Base-by-base conservation (phyloP, 2,113 vertebrate genomes). In the Emydocephalus ijimae region DNA sequence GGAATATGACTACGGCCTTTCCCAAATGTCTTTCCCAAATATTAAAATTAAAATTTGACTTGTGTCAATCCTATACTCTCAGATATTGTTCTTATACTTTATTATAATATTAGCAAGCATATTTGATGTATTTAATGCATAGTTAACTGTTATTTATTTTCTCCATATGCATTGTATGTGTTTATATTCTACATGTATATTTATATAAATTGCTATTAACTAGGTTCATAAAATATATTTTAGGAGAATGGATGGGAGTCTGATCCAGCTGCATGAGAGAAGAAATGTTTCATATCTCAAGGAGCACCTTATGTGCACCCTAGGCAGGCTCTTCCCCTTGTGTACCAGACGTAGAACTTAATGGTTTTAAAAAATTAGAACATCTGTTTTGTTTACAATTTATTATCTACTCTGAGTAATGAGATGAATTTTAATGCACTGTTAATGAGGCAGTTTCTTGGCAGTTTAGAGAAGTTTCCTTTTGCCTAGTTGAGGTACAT, bases 361-460 rank as follows among this genome's bases (percentile, higher is more conserved):
- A 97, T 96, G 96, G 95, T 95, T 95, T 97, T 95, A 95, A 95
- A 81, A 96, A 95, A 94, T 90, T 96, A 95, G 95, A 97, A 94
- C 97, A 97, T 96, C 96, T 97, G 97, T 92, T 95, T 94, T 92
- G 55, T 92, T 95, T 89, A 91, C 96, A 96, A 98, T 97, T 97
- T 97, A 98, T 97, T 95, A 96, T 96, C 89, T 97, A 91, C 97
- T 97, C 93, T 95, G 96, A 88, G 92, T 96, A 97, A 95, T 91
- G 48, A 97, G 95, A 94, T 92, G 96, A 94, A 96, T 96, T 96
- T 96, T 90, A 97, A 94, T 96, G 91, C 94, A 92, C 94, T 96
- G 95, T 94, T 96, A 96, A 91, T 94, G 95, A 96, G 94, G 90
- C 91, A 50, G 94, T 94, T 95, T 95, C 94, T 94, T 56, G 43